A percentile compares a stretch with the other conserved stretches of the same genome.
phyloP scores from a whole-genome alignment of 2,113 vertebrate genomes.

The Erpornis zantholeuca region DNA sequence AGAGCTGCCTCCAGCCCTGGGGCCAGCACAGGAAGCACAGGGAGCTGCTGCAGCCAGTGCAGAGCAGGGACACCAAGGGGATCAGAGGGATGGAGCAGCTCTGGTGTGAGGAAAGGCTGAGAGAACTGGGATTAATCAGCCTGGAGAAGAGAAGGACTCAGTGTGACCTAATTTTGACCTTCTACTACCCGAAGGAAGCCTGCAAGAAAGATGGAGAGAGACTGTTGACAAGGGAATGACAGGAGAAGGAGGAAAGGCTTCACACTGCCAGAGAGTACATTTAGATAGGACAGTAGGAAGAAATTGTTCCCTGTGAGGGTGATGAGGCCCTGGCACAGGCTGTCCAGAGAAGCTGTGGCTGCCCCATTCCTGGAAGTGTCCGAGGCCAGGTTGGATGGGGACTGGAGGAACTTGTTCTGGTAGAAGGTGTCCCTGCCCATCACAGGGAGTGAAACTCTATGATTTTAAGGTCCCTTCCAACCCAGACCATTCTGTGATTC shows the following conservation, averaged over 20 bases:
- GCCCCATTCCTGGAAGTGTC: background rate
- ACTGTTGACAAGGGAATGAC: background rate
- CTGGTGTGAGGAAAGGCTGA: background rate
- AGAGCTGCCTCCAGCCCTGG: background rate
- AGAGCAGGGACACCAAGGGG: accelerated
- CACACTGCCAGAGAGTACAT: accelerated
- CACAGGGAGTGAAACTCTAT: too few species aligned
- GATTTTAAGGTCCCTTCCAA: background rate
- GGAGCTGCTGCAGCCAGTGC: background rate
- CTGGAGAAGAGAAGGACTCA: background rate
- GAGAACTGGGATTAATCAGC: too few species aligned
- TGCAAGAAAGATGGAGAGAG: background rate
- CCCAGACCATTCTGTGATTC: background rate
- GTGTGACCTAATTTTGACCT: background rate
- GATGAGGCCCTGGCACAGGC: background rate
- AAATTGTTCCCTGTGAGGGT: background rate
- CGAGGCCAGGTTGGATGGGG: background rate
- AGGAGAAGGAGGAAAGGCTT: background rate
- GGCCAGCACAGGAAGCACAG: background rate
- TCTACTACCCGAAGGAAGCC: background rate
- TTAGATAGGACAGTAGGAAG: background rate
- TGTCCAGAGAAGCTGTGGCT: background rate
- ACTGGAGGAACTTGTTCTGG: background rate
- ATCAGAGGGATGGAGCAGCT: background rate
- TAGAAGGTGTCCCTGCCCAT: background rate